Evolutionary conservation across 2,888 invertebrate genomes (phyloP).

Genomic region (Cosmorhoe ocellata): DNA sequence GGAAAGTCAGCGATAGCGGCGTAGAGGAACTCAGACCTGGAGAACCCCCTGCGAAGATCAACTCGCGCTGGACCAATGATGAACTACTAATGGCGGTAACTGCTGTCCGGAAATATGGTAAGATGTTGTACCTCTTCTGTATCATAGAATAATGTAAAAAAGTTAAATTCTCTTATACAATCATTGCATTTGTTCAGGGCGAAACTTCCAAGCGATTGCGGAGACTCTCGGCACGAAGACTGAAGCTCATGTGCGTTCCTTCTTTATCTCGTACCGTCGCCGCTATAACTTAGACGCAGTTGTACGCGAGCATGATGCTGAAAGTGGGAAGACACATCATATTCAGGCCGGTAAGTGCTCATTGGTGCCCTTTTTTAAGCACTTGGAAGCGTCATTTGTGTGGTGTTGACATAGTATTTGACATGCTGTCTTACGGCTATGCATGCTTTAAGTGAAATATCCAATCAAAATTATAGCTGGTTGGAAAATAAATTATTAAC

Average conservation of each 20-base stretch:
- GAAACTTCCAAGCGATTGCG: conserved; percentile 96
- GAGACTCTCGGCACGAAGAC: conserved; percentile 97
- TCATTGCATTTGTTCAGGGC: conserved; percentile 83
- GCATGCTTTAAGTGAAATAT: too few relatives aligned
- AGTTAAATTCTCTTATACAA: too few relatives aligned
- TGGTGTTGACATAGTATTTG: too few relatives aligned
- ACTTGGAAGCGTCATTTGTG: too few relatives aligned
- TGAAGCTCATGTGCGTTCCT: conserved; percentile 94
- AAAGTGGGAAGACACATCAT: conserved; percentile 84
- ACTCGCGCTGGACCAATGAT: conserved; percentile 95
- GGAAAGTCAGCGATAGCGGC: conserved; percentile 84
- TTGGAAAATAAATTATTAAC: too few relatives aligned
- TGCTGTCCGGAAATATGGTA: conserved; percentile 91
- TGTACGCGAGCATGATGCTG: conserved; percentile 92
- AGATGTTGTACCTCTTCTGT: conserved; percentile 72
- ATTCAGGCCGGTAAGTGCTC: conserved; percentile 66
- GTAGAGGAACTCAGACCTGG: conserved; percentile 85
- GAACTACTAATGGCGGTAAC: conserved; percentile 95
- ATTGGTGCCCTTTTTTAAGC: background rate
- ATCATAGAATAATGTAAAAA: background rate
- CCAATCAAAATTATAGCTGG: too few relatives aligned
- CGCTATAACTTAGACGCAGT: conserved; percentile 94
- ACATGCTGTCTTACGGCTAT: too few relatives aligned
- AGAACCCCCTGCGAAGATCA: conserved; percentile 87
- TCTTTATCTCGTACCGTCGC: conserved; percentile 95